phyloP scores from a whole-genome alignment of 2,113 vertebrate species.

The Rhinolophus ferrumequinum region DNA sequence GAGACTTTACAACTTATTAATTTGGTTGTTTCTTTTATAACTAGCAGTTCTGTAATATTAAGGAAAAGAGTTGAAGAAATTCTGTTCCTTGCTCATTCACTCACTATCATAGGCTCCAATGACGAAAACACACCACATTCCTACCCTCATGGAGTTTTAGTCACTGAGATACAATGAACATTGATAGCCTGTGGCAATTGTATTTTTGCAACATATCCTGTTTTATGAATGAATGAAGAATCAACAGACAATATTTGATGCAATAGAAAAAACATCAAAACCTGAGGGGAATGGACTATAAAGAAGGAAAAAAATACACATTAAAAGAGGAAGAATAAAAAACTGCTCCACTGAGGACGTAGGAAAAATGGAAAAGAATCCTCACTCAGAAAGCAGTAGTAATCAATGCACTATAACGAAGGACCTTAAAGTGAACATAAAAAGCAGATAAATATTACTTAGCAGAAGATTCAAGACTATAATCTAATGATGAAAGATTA shows the following conservation, averaged over 20 bases:
- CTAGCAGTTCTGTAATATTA: not conserved
- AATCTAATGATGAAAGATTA: not conserved
- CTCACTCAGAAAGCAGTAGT: not conserved
- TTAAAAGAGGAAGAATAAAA: not conserved
- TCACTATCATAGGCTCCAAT: not conserved
- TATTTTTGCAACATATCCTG: not conserved
- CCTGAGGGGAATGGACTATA: not conserved
- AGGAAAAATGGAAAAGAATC: not conserved
- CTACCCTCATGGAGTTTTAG: not conserved
- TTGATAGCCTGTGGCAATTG: not conserved
- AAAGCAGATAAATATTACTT: not conserved
- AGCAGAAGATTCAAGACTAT: not conserved
- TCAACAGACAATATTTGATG: not conserved
- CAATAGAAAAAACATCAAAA: not conserved
- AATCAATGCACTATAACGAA: not conserved
- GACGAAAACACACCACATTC: not conserved
- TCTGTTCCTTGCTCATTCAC: not conserved
- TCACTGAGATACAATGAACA: not conserved
- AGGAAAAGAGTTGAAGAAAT: not conserved
- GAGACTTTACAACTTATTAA: not conserved
- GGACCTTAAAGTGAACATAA: not conserved
- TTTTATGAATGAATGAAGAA: constrained; percentile 5
- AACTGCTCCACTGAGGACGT: not conserved
- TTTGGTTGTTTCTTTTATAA: not conserved
- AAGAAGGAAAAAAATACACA: not conserved